Evolutionary conservation across 2,797 vertebrate genomes (phyloP).

Genomic region (Parotocinclus haroldoi): DNA sequence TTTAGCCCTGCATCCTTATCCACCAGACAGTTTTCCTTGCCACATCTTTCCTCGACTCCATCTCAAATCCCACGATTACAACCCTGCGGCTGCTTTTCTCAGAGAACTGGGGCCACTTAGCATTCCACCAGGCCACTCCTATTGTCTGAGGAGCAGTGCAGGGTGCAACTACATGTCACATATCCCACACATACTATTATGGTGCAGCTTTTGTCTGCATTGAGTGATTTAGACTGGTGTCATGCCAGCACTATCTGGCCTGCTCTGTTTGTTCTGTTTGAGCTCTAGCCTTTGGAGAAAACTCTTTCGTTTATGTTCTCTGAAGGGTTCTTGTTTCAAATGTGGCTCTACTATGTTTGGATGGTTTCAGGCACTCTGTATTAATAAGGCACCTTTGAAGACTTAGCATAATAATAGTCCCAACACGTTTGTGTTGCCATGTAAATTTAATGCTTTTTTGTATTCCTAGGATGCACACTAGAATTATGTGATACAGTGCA

Average conservation of each 20-base stretch:
- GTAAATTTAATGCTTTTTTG: not conserved
- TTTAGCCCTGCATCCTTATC: slow-evolving; percentile 21
- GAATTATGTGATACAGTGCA: slow-evolving; percentile 5
- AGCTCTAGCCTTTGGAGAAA: slow-evolving; percentile 9
- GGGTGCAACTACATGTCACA: slow-evolving; percentile 34
- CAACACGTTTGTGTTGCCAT: slow-evolving; percentile 15
- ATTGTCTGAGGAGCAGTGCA: slow-evolving; percentile 30
- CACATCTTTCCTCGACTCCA: slow-evolving; percentile 27
- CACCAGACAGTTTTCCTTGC: slow-evolving; percentile 26
- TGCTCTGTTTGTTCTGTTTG: slow-evolving; percentile 18
- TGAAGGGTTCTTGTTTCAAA: not conserved
- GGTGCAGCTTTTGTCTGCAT: slow-evolving; percentile 14
- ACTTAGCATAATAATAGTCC: slow-evolving; percentile 8
- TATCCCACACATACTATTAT: slow-evolving; percentile 30
- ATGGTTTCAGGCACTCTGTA: not conserved
- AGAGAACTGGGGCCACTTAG: slow-evolving; percentile 21
- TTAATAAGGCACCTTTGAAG: not conserved
- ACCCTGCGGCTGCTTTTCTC: slow-evolving; percentile 21
- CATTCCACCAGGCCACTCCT: slow-evolving; percentile 28
- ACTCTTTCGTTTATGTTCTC: slow-evolving; percentile 1
- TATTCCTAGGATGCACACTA: slow-evolving; percentile 11
- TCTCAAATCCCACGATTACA: slow-evolving; percentile 32
- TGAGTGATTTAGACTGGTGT: slow-evolving; percentile 15
- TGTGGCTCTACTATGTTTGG: not conserved
- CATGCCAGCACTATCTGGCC: slow-evolving; percentile 13